Evolutionary conservation across 37 sponge, comb jelly and placozoan species (phyloP).

Genomic region (Ephydatia muelleri): DNA sequence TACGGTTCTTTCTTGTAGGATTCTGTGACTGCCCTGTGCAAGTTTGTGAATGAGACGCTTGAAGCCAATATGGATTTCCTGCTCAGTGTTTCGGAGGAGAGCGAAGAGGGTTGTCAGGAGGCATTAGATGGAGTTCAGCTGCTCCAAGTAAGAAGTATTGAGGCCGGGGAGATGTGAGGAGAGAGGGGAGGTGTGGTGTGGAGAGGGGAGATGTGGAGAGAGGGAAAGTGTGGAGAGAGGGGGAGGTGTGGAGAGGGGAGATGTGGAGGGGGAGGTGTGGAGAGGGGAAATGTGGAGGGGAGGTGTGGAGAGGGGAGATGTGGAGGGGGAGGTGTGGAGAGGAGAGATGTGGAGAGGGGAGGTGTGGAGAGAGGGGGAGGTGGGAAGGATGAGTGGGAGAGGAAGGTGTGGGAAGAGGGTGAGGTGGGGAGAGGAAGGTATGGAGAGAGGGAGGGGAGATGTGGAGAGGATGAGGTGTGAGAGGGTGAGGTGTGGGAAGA

Average conservation of each 20-base stretch:
- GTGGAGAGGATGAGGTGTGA: background rate
- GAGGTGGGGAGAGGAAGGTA: background rate
- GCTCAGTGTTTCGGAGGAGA: background rate
- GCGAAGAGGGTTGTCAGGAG: constrained; percentile 1
- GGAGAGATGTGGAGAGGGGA: background rate
- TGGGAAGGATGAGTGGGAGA: background rate
- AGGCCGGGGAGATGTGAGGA: background rate
- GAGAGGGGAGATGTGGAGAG: background rate
- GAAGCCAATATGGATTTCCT: constrained; percentile 6
- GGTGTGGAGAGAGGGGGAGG: background rate
- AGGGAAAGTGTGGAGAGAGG: background rate
- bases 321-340: no score
- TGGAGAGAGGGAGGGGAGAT: background rate
- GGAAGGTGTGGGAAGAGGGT: background rate
- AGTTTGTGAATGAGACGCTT: constrained; percentile 18
- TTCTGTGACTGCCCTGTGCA: constrained; percentile 7
- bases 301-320: no score
- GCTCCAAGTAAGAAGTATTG: constrained; percentile 13
- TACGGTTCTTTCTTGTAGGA: constrained; percentile 14
- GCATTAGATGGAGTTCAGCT: constrained; percentile 25
- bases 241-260: no score
- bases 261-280: no score
- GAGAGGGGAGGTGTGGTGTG: background rate
- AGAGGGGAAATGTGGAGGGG: no score
- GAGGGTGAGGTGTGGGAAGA: background rate